Percentiles rank a stretch among this genome's conserved stretches.
These are phyloP conservation scores for Sphenodon punctatus DNA, from an alignment of 2,797 vertebrate species.

Conservation along the genomic window DNA sequence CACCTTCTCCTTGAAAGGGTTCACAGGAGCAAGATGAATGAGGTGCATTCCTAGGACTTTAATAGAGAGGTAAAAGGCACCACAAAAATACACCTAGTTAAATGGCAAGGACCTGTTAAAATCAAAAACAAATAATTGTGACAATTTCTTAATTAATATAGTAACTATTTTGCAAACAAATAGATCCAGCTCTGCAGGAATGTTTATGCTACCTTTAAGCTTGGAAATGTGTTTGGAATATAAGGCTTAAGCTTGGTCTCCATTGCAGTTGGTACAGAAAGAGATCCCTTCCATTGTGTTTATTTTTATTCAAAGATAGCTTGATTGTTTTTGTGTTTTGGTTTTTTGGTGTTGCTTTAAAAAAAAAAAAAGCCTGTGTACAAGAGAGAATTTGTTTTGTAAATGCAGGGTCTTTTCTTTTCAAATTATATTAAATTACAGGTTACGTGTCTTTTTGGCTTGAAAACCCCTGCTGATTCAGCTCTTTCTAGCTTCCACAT, in stretches of 20 bases:
- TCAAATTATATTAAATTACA: background rate
- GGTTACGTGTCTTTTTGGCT: slow-evolving; percentile 57
- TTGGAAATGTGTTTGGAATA: background rate
- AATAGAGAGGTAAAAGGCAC: no score
- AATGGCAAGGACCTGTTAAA: background rate
- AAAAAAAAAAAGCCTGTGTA: background rate
- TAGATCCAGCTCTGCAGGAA: no score
- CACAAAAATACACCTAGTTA: no score
- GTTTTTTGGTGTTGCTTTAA: background rate
- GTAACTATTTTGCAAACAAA: background rate
- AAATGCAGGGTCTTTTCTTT: background rate
- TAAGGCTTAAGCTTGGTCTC: background rate
- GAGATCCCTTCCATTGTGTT: background rate
- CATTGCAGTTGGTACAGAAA: accelerated
- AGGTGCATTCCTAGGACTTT: no score
- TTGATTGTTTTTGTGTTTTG: no score
- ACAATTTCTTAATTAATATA: background rate
- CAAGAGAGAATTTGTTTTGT: background rate
- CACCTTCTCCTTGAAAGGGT: no score
- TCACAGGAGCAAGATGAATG: no score
- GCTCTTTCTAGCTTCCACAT: slow-evolving; percentile 59
- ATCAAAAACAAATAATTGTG: background rate
- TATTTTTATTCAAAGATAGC: background rate
- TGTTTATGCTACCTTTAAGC: background rate
- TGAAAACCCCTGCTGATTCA: slow-evolving; percentile 65